Evolutionary conservation across 2,113 vertebrate genomes (phyloP).

Genomic region (Lepidothrix coronata): DNA sequence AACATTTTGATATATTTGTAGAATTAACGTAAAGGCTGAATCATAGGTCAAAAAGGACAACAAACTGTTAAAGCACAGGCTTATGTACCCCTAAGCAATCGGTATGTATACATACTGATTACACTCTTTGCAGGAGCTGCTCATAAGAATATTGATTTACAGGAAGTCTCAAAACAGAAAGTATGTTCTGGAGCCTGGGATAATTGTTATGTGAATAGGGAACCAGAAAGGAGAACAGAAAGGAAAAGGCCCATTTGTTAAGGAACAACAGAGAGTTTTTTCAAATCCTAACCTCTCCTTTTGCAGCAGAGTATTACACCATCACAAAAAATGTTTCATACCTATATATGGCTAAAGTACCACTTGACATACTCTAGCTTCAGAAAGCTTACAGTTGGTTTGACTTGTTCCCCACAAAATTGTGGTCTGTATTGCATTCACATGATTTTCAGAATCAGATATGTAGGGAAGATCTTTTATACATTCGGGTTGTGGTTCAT

Average conservation of each 20-base stretch:
- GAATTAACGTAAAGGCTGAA: not conserved
- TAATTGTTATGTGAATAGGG: constrained; percentile 28
- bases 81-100: not conserved
- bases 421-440: not conserved
- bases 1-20: not conserved
- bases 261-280: constrained; percentile 39
- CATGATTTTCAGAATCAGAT: not conserved
- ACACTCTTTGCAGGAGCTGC: not conserved
- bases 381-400: not conserved
- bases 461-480: not conserved
- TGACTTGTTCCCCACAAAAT: not conserved
- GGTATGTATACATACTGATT: fast-evolving
- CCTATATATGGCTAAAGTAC: not conserved
- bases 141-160: not conserved
- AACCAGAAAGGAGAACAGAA: constrained; percentile 69
- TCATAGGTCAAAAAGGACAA: not conserved
- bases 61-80: not conserved
- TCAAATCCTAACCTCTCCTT: constrained; percentile 10
- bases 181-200: constrained; percentile 17
- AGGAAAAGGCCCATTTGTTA: constrained; percentile 43
- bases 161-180: constrained; percentile 40
- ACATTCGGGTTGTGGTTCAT: not conserved
- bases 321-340: not conserved
- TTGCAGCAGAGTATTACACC: not conserved
- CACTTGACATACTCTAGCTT: not conserved